Evolutionary conservation across 2,113 vertebrate genomes (phyloP).

Genomic region (Melanotaenia duboulayi): DNA sequence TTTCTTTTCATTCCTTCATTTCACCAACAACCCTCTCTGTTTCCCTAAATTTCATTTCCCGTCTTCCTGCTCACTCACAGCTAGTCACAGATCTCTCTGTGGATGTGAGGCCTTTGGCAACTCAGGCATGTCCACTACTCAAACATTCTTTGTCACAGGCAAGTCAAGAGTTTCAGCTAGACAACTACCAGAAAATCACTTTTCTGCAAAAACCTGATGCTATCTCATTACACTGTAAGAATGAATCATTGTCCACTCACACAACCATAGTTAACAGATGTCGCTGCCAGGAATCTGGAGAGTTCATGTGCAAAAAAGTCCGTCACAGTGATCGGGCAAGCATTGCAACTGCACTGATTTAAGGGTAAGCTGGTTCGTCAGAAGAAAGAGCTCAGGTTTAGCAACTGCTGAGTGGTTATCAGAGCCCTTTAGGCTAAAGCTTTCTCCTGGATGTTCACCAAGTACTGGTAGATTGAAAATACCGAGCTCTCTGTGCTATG

Average conservation of each 20-base stretch:
- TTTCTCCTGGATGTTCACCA: constrained; percentile 77
- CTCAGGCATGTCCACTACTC: constrained; percentile 69
- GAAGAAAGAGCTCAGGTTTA: constrained; percentile 70
- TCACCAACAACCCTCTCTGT: constrained; percentile 40
- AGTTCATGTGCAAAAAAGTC: constrained; percentile 54
- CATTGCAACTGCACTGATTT: constrained; percentile 60
- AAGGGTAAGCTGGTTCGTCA: constrained; percentile 65
- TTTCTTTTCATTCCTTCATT: constrained; percentile 15
- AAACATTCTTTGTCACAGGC: constrained; percentile 65
- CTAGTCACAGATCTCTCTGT: constrained; percentile 72
- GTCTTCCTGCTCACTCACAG: constrained; percentile 68
- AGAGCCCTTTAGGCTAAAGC: constrained; percentile 70
- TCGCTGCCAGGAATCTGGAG: constrained; percentile 41
- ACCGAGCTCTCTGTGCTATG: constrained; percentile 58
- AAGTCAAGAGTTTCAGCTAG: constrained; percentile 61
- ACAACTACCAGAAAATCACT: constrained; percentile 64
- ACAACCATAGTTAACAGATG: constrained; percentile 62
- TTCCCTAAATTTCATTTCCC: constrained; percentile 70
- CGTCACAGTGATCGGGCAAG: constrained; percentile 53
- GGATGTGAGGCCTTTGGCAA: constrained; percentile 72
- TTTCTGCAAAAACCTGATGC: constrained; percentile 49
- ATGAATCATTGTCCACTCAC: constrained; percentile 66
- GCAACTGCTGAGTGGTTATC: constrained; percentile 74
- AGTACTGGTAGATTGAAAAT: constrained; percentile 50
- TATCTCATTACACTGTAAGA: constrained; percentile 67